These are phyloP conservation scores for Morpho deidamia DNA, from an alignment of 2,888 invertebrate genomes.

Conservation along the genomic window DNA sequence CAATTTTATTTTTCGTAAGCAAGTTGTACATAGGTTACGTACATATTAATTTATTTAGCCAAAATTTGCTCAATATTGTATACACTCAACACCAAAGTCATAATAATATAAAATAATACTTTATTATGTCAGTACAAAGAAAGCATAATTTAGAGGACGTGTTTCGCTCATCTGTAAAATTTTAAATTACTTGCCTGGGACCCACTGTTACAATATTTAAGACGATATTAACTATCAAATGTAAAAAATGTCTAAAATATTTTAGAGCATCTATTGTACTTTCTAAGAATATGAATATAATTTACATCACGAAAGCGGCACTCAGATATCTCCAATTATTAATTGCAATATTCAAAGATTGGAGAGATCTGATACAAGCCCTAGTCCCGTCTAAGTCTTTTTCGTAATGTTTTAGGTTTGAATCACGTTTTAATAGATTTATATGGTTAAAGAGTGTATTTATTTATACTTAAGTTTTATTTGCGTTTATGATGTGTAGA, in stretches of 20 bases:
- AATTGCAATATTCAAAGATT: slow-evolving; percentile 8
- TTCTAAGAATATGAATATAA: no score
- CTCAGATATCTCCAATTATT: slow-evolving; percentile 24
- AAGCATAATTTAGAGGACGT: slow-evolving; percentile 50
- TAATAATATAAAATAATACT: slow-evolving; percentile 56
- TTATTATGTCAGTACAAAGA: slow-evolving; percentile 71
- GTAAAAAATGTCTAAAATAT: no score
- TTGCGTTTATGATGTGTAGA: slow-evolving; percentile 14
- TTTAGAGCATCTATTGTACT: no score
- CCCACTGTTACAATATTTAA: neutral
- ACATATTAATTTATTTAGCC: slow-evolving; percentile 71
- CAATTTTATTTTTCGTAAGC: slow-evolving; percentile 61
- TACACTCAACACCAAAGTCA: slow-evolving; percentile 77
- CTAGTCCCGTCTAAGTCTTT: slow-evolving; percentile 54
- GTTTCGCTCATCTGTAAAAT: neutral
- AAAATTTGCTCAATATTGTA: slow-evolving; percentile 76
- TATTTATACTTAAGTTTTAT: slow-evolving; percentile 23
- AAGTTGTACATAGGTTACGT: slow-evolving; percentile 57
- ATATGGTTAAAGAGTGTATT: slow-evolving; percentile 27
- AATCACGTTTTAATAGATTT: slow-evolving; percentile 28
- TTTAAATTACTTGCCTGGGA: neutral
- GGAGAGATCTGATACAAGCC: slow-evolving; percentile 33
- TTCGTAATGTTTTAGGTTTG: slow-evolving; percentile 31
- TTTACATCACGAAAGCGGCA: slow-evolving; percentile 23
- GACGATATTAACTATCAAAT: no score